Evolutionary conservation across 92 coral and sea anemone genomes (phyloP), one percentile per base, ranked within the genome.

Genomic region (Parazoanthus swiftii): DNA sequence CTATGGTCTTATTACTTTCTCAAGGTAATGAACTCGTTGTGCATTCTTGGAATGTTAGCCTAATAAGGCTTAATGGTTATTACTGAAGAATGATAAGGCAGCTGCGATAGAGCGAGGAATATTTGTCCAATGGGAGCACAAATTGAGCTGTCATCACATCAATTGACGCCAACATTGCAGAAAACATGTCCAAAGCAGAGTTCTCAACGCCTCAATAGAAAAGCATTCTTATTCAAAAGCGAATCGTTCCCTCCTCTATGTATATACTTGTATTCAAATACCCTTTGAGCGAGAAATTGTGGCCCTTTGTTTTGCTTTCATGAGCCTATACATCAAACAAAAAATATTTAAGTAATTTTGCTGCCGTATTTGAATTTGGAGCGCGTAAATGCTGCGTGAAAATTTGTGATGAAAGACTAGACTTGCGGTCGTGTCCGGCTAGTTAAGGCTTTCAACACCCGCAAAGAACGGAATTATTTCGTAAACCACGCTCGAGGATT

Each of bases 1-100:
- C 43, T 29, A 39, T 70, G 78, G 33, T 20, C 48, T 63, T 77
- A 86, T 88, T 90, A 94, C 94, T 80, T 81, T 84, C 39, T 54
- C 86, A 29, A 58, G 42, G 94, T 91, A 91, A 94, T 94, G 92
- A 90, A 91, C 91, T 91, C 81, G 92, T 81, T 78, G 92, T 86
- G 92, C 91, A 93, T 91, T 85, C 93, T 89, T 44, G 93, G 96
- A 90, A 95, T 95, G 94, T 82, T 86, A 90, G 81, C 89, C 89
- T 94, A 93, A 92, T 95, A 93, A 95, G 96, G 89, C 93, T 89
- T 95, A 95, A 93, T 95, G 95, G 91, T 93, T 90, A 95, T 95
- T 93, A 93, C 92, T 95, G 98, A 88, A 91, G 85, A 86, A 89
- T 82, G 98, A 92, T 89, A 89, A 90, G 91, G 85, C 99, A 97